These are phyloP conservation scores for Aphelinus atriplicis DNA, from an alignment of 1,140 invertebrate species.

Conservation along the genomic window DNA sequence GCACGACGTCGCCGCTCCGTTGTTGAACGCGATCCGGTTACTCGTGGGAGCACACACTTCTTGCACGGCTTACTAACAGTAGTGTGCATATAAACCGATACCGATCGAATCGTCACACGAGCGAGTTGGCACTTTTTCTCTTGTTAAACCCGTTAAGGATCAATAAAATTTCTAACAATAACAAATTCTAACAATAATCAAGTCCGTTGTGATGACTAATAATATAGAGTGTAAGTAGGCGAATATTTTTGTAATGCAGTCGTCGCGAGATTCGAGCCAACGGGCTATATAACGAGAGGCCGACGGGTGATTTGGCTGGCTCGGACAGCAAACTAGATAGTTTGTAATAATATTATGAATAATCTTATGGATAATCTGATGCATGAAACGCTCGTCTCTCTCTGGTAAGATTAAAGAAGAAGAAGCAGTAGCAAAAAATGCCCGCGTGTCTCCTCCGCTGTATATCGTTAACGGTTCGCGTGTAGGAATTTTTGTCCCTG, in stretches of 20 bases:
- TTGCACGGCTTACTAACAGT: too few species aligned
- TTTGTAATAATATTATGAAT: slow-evolving; percentile 1
- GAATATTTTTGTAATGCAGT: slow-evolving; percentile 29
- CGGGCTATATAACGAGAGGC: too few species aligned
- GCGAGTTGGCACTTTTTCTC: too few species aligned
- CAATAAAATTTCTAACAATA: too few species aligned
- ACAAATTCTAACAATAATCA: not conserved
- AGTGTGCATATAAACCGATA: too few species aligned
- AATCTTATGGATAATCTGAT: slow-evolving; percentile 23
- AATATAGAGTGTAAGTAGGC: not conserved
- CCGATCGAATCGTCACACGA: too few species aligned
- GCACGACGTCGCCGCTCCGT: too few species aligned
- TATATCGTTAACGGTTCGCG: slow-evolving; percentile 6
- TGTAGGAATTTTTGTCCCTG: not conserved
- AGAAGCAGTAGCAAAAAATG: not conserved
- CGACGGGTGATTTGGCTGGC: too few species aligned
- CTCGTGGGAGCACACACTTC: too few species aligned
- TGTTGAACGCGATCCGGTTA: too few species aligned
- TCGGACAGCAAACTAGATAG: too few species aligned
- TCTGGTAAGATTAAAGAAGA: slow-evolving; percentile 6
- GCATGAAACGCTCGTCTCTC: slow-evolving; percentile 14
- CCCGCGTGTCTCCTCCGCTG: not conserved
- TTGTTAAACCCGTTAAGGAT: too few species aligned
- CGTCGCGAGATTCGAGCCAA: not conserved
- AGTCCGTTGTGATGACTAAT: slow-evolving; percentile 17